These are phyloP conservation scores for Steatornis caripensis DNA, from an alignment of 2,113 vertebrate species.

Conservation along the genomic window DNA sequence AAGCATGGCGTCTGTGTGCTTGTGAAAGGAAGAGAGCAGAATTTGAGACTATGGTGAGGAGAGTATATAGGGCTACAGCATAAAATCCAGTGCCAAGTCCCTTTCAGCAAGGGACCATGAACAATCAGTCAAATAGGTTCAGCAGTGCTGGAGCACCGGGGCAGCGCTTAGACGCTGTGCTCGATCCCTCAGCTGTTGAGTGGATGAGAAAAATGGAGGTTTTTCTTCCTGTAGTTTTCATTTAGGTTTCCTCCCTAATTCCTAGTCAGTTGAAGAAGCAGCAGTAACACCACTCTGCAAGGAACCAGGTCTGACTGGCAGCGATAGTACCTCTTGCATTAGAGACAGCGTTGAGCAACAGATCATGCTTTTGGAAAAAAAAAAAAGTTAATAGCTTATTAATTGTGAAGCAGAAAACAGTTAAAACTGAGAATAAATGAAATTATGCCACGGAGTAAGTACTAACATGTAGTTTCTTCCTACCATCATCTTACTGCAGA, in stretches of 20 bases:
- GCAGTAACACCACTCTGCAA: fast-evolving
- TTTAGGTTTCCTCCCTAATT: neutral
- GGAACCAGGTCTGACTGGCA: neutral
- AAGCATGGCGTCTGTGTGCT: fast-evolving
- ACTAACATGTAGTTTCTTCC: neutral
- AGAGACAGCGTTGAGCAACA: neutral
- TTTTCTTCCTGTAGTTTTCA: neutral
- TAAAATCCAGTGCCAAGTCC: neutral
- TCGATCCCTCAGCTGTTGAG: neutral
- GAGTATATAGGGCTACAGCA: neutral
- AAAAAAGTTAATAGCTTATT: neutral
- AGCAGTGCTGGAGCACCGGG: neutral
- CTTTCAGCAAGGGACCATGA: neutral
- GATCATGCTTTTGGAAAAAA: neutral
- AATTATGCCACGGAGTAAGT: neutral
- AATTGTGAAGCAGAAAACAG: neutral
- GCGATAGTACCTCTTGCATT: neutral
- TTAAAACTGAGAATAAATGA: neutral
- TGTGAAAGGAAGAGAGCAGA: neutral
- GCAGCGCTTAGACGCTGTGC: fast-evolving
- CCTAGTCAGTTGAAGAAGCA: neutral
- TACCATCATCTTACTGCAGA: neutral
- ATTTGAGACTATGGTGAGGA: neutral
- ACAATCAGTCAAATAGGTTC: neutral
- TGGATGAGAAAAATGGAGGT: neutral